Conservation (phyloP, 2,113 vertebrate genomes). For the Emydocephalus ijimae region DNA sequence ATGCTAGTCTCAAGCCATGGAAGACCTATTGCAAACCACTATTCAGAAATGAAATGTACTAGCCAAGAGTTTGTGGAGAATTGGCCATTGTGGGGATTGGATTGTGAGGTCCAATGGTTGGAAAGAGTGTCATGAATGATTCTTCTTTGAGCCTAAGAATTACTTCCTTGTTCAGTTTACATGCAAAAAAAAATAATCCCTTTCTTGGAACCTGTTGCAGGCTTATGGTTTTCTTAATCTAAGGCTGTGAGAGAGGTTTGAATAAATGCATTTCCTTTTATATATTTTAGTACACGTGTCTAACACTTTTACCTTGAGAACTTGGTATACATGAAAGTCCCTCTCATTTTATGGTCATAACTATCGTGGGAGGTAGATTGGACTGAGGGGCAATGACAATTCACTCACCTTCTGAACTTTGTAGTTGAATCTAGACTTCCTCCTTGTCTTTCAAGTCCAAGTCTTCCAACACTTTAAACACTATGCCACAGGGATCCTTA, state of each 20-base stretch:
- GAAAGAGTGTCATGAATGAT: background rate
- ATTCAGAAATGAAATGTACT: background rate
- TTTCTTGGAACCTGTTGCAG: background rate
- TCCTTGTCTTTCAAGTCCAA: background rate
- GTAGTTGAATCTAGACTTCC: background rate
- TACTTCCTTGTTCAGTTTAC: background rate
- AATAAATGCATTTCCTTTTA: background rate
- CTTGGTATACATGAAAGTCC: background rate
- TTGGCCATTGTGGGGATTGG: background rate
- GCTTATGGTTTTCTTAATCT: background rate
- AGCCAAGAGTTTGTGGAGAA: background rate
- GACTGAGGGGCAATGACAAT: background rate
- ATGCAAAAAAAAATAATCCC: background rate
- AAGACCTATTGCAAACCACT: background rate
- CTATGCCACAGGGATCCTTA: background rate
- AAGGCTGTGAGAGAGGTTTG: background rate
- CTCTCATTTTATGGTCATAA: background rate
- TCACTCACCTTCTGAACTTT: background rate
- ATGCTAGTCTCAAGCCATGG: background rate
- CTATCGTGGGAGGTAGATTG: background rate
- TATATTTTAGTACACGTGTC: background rate
- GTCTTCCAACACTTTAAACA: background rate
- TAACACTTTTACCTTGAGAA: background rate
- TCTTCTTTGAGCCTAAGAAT: background rate
- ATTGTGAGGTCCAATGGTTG: background rate